Percentiles rank a stretch among this genome's conserved stretches.
Evolutionary conservation across 2,113 vertebrate species (phyloP).

Genomic region (Gymnorhina tibicen): DNA sequence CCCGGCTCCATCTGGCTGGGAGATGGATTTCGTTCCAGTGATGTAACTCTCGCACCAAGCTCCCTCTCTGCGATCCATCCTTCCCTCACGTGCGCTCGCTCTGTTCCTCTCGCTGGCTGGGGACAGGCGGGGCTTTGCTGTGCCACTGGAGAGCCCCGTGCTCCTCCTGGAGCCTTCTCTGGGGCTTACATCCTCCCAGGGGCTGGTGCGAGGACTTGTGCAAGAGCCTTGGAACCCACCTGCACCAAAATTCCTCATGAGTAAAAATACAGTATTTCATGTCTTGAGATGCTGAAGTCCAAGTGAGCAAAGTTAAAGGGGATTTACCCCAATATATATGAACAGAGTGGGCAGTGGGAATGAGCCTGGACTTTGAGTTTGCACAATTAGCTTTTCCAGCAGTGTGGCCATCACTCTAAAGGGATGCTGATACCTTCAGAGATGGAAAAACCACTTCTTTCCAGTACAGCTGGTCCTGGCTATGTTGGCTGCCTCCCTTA

Average conservation of each 20-base stretch:
- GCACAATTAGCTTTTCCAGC: neutral
- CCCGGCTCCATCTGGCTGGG: slow-evolving; percentile 23
- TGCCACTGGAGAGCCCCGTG: neutral
- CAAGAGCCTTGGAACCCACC: neutral
- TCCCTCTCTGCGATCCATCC: neutral
- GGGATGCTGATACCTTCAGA: neutral
- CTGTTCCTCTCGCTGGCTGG: neutral
- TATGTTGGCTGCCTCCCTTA: neutral
- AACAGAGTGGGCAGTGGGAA: neutral
- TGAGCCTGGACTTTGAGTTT: neutral
- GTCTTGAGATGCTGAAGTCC: neutral
- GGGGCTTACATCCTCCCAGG: neutral
- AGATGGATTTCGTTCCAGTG: neutral
- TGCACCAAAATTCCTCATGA: neutral
- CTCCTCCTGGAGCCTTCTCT: neutral
- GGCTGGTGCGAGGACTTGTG: neutral
- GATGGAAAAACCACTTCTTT: neutral
- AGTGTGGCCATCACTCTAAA: neutral
- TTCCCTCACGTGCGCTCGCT: neutral
- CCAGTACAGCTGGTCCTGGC: neutral
- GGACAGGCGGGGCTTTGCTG: neutral
- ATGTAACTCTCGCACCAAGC: neutral
- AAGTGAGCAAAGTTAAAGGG: neutral
- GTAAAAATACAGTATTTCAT: rapidly evolving
- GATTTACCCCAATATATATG: neutral